Percentiles rank a stretch among this genome's conserved stretches.
These are phyloP conservation scores for Clepsis dumicolana DNA, from an alignment of 2,888 invertebrate genomes.

Conservation along the genomic window DNA sequence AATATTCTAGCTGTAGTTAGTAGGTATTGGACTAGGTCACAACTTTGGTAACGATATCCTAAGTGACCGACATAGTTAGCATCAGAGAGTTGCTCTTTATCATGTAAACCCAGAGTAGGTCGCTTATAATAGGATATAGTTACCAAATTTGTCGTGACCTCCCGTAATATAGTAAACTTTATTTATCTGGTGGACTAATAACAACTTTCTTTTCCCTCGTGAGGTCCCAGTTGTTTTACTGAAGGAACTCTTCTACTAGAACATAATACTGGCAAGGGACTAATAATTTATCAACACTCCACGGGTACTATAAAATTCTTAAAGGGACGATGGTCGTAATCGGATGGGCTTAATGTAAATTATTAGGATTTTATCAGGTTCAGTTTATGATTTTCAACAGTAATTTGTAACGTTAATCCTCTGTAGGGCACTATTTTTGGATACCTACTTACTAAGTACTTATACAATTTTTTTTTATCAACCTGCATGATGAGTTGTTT, in stretches of 20 bases:
- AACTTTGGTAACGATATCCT: no score
- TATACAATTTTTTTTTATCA: no score
- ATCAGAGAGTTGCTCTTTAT: no score
- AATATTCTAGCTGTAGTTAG: neutral
- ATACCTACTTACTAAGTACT: neutral
- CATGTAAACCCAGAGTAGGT: no score
- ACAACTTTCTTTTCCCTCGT: slow-evolving; percentile 20
- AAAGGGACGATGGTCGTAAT: slow-evolving; percentile 27
- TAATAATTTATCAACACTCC: slow-evolving; percentile 36
- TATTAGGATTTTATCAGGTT: slow-evolving; percentile 24
- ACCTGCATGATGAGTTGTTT: no score
- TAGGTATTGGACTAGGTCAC: no score
- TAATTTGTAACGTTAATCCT: neutral
- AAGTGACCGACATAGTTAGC: no score
- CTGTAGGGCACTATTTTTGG: neutral
- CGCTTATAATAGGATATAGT: no score
- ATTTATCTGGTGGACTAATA: slow-evolving; percentile 12
- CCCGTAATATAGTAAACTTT: slow-evolving; percentile 7
- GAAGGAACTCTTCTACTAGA: slow-evolving; percentile 22
- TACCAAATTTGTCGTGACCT: no score
- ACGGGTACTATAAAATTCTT: slow-evolving; percentile 38
- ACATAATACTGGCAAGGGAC: slow-evolving; percentile 32
- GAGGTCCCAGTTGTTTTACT: slow-evolving; percentile 25
- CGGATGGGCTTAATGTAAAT: slow-evolving; percentile 27
- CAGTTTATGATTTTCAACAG: slow-evolving; percentile 1